A percentile compares a stretch with the other conserved stretches of the same genome.
These are phyloP conservation scores for Watsonalla binaria DNA, from an alignment of 2,888 invertebrate genomes.

Conservation along the genomic window DNA sequence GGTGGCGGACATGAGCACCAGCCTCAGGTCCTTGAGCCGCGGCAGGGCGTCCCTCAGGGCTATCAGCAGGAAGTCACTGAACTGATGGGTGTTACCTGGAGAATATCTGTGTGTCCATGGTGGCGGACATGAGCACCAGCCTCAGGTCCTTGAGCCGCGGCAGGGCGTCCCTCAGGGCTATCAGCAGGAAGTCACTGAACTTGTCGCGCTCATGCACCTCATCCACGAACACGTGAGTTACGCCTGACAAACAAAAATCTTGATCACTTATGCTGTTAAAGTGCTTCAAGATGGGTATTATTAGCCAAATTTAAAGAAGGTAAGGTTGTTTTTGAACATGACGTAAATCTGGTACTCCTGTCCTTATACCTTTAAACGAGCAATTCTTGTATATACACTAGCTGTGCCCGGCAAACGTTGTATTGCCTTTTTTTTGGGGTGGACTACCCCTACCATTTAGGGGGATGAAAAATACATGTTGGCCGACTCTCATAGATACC, in stretches of 20 bases:
- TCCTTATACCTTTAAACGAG: too few relatives aligned
- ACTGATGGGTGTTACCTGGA: constrained; percentile 80
- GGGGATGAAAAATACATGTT: too few relatives aligned
- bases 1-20: constrained; percentile 97
- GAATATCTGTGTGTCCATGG: constrained; percentile 90
- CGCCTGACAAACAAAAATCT: constrained; percentile 48
- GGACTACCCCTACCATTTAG: too few relatives aligned
- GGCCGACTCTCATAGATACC: too few relatives aligned
- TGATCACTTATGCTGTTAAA: too few relatives aligned
- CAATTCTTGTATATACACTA: too few relatives aligned
- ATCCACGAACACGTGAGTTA: constrained; percentile 94
- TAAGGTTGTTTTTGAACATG: too few relatives aligned
- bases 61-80: constrained; percentile 94
- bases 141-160: constrained; percentile 84
- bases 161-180: constrained; percentile 88
- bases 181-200: constrained; percentile 94
- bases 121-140: constrained; percentile 96
- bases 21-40: constrained; percentile 83
- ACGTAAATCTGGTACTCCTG: too few relatives aligned
- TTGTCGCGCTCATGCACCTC: constrained; percentile 97
- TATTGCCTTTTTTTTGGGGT: too few relatives aligned
- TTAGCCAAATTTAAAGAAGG: too few relatives aligned
- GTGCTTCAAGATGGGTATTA: too few relatives aligned
- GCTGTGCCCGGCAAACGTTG: too few relatives aligned
- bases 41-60: constrained; percentile 87